Evolutionary conservation across 2,888 invertebrate species (phyloP).

Genomic region (Idaea straminata): DNA sequence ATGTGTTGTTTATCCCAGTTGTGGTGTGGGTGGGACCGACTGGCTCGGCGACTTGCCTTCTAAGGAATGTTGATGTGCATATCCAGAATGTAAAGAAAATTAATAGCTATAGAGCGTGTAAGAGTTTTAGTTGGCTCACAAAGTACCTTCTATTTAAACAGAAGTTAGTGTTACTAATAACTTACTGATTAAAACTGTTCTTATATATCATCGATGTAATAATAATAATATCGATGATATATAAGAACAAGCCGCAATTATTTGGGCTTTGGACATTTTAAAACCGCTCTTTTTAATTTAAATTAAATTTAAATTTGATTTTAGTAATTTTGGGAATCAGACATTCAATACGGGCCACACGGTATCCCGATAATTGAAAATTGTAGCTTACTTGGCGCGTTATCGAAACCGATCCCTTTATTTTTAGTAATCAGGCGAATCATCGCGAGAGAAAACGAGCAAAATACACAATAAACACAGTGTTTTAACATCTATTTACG

Average conservation of each 20-base stretch:
- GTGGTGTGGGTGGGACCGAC: constrained; percentile 56
- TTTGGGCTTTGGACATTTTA: no score
- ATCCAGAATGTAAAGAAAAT: constrained; percentile 57
- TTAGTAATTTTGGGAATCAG: no score
- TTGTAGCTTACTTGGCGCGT: constrained; percentile 31
- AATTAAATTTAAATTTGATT: no score
- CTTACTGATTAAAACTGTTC: no score
- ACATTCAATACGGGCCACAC: constrained; percentile 28
- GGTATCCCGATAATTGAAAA: constrained; percentile 28
- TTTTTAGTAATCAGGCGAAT: constrained; percentile 51
- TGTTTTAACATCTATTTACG: constrained; percentile 52
- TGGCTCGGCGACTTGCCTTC: constrained; percentile 60
- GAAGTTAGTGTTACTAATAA: no score
- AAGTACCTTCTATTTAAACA: no score
- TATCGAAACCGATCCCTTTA: constrained; percentile 41
- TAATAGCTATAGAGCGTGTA: constrained; percentile 19
- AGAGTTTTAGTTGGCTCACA: no score
- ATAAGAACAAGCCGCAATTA: no score
- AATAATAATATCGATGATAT: no score
- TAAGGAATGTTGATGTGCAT: constrained; percentile 68
- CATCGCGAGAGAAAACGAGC: constrained; percentile 38
- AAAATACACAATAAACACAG: constrained; percentile 47
- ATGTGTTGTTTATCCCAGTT: constrained; percentile 33
- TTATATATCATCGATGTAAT: no score
- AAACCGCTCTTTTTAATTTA: no score